Conservation (phyloP, 2,888 invertebrate species). For the Strigamia maritima region DNA sequence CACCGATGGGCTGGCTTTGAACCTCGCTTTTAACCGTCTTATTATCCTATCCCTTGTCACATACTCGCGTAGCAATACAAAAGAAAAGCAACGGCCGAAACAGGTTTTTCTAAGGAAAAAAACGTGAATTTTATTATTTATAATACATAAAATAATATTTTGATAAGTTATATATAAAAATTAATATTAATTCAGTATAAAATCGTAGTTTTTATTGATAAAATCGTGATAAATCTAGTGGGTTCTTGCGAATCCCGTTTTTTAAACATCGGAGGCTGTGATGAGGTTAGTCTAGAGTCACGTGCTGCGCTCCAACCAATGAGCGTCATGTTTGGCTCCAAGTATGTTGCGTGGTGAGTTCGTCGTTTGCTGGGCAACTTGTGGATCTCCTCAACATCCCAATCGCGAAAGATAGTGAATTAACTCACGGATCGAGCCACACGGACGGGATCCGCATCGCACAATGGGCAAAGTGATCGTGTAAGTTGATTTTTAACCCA, state of each 20-base stretch:
- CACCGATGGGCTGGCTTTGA: too few relatives aligned
- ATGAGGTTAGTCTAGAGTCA: background rate
- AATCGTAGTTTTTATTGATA: too few relatives aligned
- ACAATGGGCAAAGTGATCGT: conserved; percentile 3
- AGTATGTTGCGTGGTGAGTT: background rate
- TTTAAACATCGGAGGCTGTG: background rate
- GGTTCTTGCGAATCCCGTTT: background rate
- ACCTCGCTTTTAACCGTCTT: too few relatives aligned
- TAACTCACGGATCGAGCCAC: background rate
- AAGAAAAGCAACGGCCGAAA: background rate
- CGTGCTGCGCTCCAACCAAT: background rate
- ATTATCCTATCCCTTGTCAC: too few relatives aligned
- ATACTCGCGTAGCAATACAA: too few relatives aligned
- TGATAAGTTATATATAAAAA: too few relatives aligned
- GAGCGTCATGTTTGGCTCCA: background rate
- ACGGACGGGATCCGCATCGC: background rate
- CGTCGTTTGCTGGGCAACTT: background rate
- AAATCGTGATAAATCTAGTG: background rate
- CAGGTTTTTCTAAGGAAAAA: too few relatives aligned
- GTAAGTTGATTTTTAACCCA: background rate
- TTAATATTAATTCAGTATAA: too few relatives aligned
- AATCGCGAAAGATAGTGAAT: background rate
- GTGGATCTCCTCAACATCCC: conserved; percentile 1
- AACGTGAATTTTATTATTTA: too few relatives aligned
- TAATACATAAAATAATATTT: too few relatives aligned